phyloP scores from a whole-genome alignment of 1,140 invertebrate genomes.

The Wasmannia auropunctata region DNA sequence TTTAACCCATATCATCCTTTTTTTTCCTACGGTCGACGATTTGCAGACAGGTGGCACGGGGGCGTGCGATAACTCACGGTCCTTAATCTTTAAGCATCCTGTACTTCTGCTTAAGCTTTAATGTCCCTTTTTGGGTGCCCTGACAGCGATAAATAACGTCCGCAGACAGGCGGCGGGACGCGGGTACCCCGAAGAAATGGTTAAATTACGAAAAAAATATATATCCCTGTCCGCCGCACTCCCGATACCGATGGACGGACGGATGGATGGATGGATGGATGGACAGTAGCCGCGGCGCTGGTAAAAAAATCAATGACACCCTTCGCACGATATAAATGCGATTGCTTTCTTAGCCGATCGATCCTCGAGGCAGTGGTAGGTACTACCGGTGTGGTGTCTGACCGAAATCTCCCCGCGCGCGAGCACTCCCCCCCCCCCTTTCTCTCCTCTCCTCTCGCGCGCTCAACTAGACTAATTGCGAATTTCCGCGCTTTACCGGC shows the following conservation, averaged over 20 bases:
- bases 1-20: not conserved
- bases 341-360: not conserved
- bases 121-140: constrained; percentile 11
- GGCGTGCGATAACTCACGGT: constrained; percentile 42
- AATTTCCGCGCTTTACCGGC: constrained; percentile 5
- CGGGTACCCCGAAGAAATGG: not conserved
- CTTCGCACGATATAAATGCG: not conserved
- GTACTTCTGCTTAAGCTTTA: constrained; percentile 26
- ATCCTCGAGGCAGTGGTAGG: not conserved
- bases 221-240: not conserved
- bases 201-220: constrained; percentile 8
- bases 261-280: no score
- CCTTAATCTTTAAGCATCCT: constrained; percentile 39
- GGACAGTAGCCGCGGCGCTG: not conserved
- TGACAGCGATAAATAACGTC: constrained; percentile 16
- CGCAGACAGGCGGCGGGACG: not conserved
- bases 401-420: not conserved
- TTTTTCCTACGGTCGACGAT: constrained; percentile 14
- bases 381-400: no score
- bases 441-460: no score
- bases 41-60: constrained; percentile 22
- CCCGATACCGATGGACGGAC: no score
- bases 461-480: constrained; percentile 13
- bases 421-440: not conserved
- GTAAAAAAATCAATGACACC: not conserved